These are phyloP conservation scores for Zaprionus bogoriensis DNA, from an alignment of 2,888 invertebrate species.

Conservation along the genomic window DNA sequence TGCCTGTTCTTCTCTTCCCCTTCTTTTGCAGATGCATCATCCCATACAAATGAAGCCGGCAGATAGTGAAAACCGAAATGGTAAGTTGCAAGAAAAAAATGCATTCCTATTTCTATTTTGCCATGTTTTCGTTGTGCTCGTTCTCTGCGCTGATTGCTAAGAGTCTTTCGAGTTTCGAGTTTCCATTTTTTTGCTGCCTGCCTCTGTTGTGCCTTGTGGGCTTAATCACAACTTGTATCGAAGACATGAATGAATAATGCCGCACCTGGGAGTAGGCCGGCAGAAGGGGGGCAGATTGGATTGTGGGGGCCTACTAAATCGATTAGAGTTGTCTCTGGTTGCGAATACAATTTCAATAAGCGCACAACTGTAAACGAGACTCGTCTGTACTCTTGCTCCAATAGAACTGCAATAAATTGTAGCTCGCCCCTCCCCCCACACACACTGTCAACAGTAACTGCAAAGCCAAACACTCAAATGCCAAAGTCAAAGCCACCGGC, in stretches of 20 bases:
- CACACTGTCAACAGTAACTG: conserved; percentile 14
- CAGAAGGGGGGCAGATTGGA: conserved; percentile 11
- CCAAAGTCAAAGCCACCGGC: conserved; percentile 1
- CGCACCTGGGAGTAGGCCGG: conserved; percentile 26
- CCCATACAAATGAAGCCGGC: conserved; percentile 99
- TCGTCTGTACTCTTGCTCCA: background rate
- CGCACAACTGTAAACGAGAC: conserved; percentile 19
- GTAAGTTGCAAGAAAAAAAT: conserved; percentile 86
- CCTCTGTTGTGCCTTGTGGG: conserved; percentile 56
- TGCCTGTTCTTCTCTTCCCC: conserved; percentile 1
- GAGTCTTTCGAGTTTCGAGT: conserved; percentile 12
- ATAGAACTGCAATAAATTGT: conserved; percentile 17
- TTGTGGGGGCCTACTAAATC: conserved; percentile 57
- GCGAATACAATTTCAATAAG: conserved; percentile 46
- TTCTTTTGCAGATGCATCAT: conserved; percentile 96
- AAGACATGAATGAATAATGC: conserved; percentile 59
- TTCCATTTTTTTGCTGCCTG: conserved; percentile 12
- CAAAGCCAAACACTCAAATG: conserved; percentile 25
- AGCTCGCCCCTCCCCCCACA: background rate
- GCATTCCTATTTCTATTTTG: background rate
- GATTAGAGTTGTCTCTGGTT: conserved; percentile 45
- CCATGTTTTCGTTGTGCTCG: background rate
- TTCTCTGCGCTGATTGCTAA: conserved; percentile 36
- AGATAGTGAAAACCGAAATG: conserved; percentile 99
- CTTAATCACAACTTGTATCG: conserved; percentile 61